These are phyloP conservation scores for Diarsia dahlii DNA, from an alignment of 2,888 invertebrate genomes.

Conservation along the genomic window DNA sequence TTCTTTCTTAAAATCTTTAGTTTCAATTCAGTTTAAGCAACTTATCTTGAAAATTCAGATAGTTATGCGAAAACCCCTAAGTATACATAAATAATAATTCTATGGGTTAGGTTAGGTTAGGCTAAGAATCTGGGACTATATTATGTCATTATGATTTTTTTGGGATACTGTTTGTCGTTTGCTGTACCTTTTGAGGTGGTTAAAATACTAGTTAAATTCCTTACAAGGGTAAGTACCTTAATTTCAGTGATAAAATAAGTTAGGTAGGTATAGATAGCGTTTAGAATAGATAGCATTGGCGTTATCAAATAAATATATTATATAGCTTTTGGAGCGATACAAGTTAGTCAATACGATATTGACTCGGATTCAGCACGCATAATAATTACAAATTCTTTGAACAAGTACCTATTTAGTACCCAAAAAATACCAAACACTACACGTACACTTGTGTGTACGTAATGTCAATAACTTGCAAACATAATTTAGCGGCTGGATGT, in stretches of 20 bases:
- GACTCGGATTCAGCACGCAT: slow-evolving; percentile 32
- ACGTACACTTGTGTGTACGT: slow-evolving; percentile 55
- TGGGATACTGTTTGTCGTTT: not conserved
- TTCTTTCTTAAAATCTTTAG: not conserved
- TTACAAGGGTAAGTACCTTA: not conserved
- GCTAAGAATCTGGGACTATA: not conserved
- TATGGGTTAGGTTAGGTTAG: too few relatives aligned
- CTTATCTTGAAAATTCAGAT: not conserved
- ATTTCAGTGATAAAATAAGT: not conserved
- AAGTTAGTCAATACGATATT: slow-evolving; percentile 21
- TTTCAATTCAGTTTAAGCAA: not conserved
- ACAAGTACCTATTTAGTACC: slow-evolving; percentile 18
- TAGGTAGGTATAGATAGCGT: too few relatives aligned
- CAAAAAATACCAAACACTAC: slow-evolving; percentile 39
- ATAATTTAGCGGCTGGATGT: slow-evolving; percentile 56
- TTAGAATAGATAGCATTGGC: not conserved
- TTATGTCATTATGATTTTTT: too few relatives aligned
- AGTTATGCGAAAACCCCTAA: not conserved
- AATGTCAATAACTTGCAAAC: slow-evolving; percentile 70
- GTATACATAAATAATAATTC: too few relatives aligned
- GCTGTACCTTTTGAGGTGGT: not conserved
- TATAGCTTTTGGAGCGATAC: slow-evolving; percentile 1
- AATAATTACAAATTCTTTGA: slow-evolving; percentile 39
- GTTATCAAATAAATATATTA: slow-evolving; percentile 10
- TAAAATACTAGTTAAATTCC: not conserved